Base-by-base conservation (phyloP, 2,113 vertebrate species). In the Sardina pilchardus region DNA sequence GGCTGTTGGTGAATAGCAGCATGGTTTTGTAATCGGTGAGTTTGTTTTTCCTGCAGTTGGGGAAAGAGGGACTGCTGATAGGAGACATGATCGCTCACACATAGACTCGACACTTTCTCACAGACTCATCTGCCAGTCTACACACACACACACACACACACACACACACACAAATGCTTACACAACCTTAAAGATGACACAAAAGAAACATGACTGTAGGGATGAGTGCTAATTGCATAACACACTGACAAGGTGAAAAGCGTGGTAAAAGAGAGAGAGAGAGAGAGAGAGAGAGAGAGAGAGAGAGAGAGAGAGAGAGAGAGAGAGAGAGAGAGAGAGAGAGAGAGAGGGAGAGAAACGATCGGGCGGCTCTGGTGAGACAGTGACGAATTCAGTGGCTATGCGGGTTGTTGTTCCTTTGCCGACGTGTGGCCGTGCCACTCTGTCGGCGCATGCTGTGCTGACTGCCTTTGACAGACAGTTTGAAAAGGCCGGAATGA, bases 401-500 rank as follows among this genome's bases (percentile, higher is more conserved):
- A 16, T 71, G 63, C 63, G n/a, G 75, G 81, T 59, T 82, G 63
- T 86, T 48, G 80, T 50, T 81, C 75, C 39, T 80, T 47, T 42
- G 4, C 63, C 63, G 63, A 71, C 26, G 30, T 71, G 63, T 71
- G 63, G 34, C 48, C 82, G 42, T 30, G 30, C 45, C 44, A 83
- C 6, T 84, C 39, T 82, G 56, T 71, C 26, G n/a, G 7, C 63
- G 10, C 87, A 36, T 14, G 48, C 34, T 21, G 45, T 71, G 36
- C 30, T 26, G 47, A 81, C 48, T 50, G 21, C 30, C 50, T 24
- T 42, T 86, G 87, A 88, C 47, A 84, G 85, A 83, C 83, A 86
- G 82, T 82, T 86, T 59, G 67, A 34, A 59, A 86, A 43, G 81
- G 19, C 81, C 14, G 34, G 50, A 56, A 50, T 86, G 87, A 86